Evolutionary conservation across 1,140 invertebrate species (phyloP).

Genomic region (Vanessa tameamea): DNA sequence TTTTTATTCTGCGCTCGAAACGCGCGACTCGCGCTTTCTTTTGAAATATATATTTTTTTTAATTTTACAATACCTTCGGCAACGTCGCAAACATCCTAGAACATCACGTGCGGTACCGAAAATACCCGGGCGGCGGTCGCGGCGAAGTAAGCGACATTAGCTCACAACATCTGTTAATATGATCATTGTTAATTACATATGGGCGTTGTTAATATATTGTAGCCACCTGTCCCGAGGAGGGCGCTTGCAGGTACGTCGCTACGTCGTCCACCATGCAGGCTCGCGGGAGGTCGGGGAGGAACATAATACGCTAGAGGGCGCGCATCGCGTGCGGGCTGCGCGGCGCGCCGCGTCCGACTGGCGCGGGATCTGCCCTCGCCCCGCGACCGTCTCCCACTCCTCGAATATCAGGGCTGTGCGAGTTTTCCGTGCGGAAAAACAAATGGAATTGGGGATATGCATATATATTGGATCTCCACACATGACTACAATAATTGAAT

Average conservation of each 20-base stretch:
- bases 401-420: conserved; percentile 52
- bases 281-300: conserved; percentile 77
- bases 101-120: conserved; percentile 67
- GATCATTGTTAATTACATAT: conserved; percentile 81
- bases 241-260: conserved; percentile 77
- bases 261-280: conserved; percentile 80
- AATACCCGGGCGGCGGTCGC: conserved; percentile 76
- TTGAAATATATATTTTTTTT: conserved; percentile 24
- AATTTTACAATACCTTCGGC: conserved; percentile 43
- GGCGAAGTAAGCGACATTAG: conserved; percentile 74
- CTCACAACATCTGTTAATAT: conserved; percentile 81
- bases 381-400: conserved; percentile 41
- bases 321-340: conserved; percentile 74
- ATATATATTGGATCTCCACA: conserved; percentile 9
- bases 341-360: conserved; percentile 74
- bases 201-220: conserved; percentile 78
- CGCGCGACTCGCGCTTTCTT: conserved; percentile 14
- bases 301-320: conserved; percentile 76
- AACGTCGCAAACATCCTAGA: conserved; percentile 42
- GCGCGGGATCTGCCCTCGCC: conserved; percentile 45
- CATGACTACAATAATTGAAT: conserved; percentile 12
- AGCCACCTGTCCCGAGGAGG: conserved; percentile 80
- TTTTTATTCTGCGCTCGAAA: background rate
- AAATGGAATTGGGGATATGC: conserved; percentile 5
- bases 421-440: conserved; percentile 54